These are phyloP conservation scores for Gryon sp. DNA, from an alignment of 1,140 invertebrate species.

Conservation along the genomic window DNA sequence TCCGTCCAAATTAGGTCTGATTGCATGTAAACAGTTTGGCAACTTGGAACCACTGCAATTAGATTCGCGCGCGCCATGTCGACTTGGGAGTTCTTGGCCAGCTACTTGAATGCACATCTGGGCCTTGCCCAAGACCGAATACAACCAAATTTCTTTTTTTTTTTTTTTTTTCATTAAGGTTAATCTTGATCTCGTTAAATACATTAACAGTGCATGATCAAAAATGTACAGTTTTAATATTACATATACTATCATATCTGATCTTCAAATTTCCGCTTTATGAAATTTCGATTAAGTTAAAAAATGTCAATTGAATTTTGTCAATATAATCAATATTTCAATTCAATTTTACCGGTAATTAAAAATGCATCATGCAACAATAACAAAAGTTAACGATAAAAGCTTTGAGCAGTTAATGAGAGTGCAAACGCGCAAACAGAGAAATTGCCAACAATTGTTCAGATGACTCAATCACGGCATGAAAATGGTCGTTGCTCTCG, in stretches of 20 bases:
- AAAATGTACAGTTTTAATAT: too few relatives aligned
- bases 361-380: conserved; percentile 37
- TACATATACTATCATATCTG: too few relatives aligned
- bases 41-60: conserved; percentile 39
- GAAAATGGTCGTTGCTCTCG: conserved; percentile 63
- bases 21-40: conserved; percentile 52
- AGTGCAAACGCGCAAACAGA: conserved; percentile 27
- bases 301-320: conserved; percentile 1
- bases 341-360: conserved; percentile 26
- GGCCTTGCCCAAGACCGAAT: conserved; percentile 18
- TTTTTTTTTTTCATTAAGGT: too few relatives aligned
- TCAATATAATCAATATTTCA: background rate
- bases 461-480: conserved; percentile 68
- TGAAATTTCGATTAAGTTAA: too few relatives aligned
- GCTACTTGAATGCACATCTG: background rate
- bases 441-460: conserved; percentile 26
- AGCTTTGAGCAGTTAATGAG: conserved; percentile 28
- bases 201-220: conserved; percentile 16
- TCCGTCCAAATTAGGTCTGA: conserved; percentile 47
- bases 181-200: conserved; percentile 11
- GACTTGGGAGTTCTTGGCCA: background rate
- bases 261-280: background rate
- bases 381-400: conserved; percentile 10
- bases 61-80: conserved; percentile 4
- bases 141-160: conserved; percentile 1